phyloP scores from a whole-genome alignment of 2,113 vertebrate genomes.

The Lepidiolamprologus cunningtoni region DNA sequence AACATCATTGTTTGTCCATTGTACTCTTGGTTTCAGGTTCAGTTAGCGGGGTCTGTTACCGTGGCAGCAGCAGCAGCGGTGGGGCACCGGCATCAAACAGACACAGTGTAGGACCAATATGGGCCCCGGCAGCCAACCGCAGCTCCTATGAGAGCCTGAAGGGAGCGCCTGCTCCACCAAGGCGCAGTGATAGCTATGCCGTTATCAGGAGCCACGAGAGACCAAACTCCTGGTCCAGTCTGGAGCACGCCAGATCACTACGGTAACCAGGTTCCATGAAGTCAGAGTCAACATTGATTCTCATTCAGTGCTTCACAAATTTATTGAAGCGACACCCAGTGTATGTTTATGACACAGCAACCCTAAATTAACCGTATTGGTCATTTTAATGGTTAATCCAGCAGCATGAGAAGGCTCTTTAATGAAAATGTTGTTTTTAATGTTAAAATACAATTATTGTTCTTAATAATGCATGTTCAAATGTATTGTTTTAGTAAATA shows the following conservation, averaged over 20 bases:
- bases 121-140: constrained; percentile 59
- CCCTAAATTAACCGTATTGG: neutral
- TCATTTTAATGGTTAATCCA: neutral
- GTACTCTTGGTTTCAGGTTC: neutral
- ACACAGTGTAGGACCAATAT: constrained; percentile 61
- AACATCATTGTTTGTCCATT: neutral
- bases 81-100: constrained; percentile 46
- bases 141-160: constrained; percentile 70
- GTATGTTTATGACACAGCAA: neutral
- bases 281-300: neutral
- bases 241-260: constrained; percentile 74
- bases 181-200: constrained; percentile 87
- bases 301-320: neutral
- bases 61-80: constrained; percentile 18
- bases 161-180: constrained; percentile 78
- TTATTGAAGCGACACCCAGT: neutral
- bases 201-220: constrained; percentile 79
- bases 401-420: neutral
- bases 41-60: constrained; percentile 45
- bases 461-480: neutral
- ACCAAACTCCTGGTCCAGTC: constrained; percentile 80
- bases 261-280: constrained; percentile 1
- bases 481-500: neutral
- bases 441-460: neutral
- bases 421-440: neutral